phyloP scores from a whole-genome alignment of 2,113 vertebrate genomes.

The Pachyramphus minor region DNA sequence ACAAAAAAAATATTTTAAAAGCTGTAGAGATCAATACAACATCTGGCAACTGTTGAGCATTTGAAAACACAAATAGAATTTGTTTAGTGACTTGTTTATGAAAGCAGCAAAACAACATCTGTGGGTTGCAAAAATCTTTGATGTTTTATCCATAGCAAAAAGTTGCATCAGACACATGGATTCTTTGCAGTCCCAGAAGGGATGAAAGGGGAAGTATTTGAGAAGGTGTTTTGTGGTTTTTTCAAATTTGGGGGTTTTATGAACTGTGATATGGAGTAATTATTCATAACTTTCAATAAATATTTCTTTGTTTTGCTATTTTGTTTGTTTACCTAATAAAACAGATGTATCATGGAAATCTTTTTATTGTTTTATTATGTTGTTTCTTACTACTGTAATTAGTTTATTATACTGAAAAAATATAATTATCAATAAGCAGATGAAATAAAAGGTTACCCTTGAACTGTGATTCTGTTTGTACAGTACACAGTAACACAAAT shows the following conservation, averaged over 20 bases:
- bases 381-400: background rate
- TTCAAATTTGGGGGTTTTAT: background rate
- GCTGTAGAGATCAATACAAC: background rate
- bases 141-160: background rate
- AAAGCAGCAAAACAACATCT: background rate
- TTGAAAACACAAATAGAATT: background rate
- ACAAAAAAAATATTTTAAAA: background rate
- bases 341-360: background rate
- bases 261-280: background rate
- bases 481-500: background rate
- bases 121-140: background rate
- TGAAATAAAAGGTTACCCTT: background rate
- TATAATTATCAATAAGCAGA: background rate
- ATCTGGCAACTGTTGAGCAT: background rate
- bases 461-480: background rate
- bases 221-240: accelerated
- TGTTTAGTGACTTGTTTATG: background rate
- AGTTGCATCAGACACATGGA: background rate
- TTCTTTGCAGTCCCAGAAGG: background rate
- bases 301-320: background rate
- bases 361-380: background rate
- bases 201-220: background rate
- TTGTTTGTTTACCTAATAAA: background rate
- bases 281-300: background rate
- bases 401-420: background rate